These are phyloP conservation scores for Hyperoplus immaculatus DNA, from an alignment of 2,797 vertebrate species.

Conservation along the genomic window DNA sequence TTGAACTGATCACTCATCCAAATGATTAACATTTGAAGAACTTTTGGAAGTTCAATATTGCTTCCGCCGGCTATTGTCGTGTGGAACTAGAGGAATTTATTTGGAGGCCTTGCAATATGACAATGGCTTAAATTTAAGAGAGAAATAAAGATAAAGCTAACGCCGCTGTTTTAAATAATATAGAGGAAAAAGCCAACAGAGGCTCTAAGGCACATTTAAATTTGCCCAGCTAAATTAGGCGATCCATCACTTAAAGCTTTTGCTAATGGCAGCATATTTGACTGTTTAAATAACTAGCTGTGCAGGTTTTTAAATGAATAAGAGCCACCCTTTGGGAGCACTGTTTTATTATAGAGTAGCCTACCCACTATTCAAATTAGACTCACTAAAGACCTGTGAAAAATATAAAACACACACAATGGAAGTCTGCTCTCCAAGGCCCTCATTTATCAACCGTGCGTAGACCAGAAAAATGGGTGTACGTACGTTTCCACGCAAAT, in stretches of 20 bases:
- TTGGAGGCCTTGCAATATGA: not conserved
- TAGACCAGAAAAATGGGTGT: no score
- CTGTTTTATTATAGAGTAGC: constrained; percentile 1
- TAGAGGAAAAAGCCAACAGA: constrained; percentile 19
- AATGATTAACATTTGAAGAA: constrained; percentile 48
- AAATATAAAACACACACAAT: not conserved
- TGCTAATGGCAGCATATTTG: constrained; percentile 50
- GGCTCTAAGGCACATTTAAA: constrained; percentile 43
- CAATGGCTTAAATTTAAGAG: constrained; percentile 12
- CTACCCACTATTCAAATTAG: not conserved
- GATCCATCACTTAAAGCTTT: constrained; percentile 53
- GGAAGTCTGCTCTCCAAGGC: not conserved
- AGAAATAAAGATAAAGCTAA: constrained; percentile 34
- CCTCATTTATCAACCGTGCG: no score
- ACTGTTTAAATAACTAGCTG: constrained; percentile 47
- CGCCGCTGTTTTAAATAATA: constrained; percentile 27
- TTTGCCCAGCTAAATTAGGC: constrained; percentile 50
- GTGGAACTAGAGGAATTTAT: not conserved
- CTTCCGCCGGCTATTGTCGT: not conserved
- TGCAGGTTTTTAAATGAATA: constrained; percentile 42
- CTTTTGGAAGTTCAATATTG: constrained; percentile 50
- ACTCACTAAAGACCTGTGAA: not conserved
- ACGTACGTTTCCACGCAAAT: no score
- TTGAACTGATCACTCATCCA: constrained; percentile 58
- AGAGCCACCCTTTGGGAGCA: constrained; percentile 8